Percentiles rank a stretch among this genome's conserved stretches.
These are phyloP conservation scores for Picathartes gymnocephalus DNA, from an alignment of 2,113 vertebrate genomes.

Conservation along the genomic window DNA sequence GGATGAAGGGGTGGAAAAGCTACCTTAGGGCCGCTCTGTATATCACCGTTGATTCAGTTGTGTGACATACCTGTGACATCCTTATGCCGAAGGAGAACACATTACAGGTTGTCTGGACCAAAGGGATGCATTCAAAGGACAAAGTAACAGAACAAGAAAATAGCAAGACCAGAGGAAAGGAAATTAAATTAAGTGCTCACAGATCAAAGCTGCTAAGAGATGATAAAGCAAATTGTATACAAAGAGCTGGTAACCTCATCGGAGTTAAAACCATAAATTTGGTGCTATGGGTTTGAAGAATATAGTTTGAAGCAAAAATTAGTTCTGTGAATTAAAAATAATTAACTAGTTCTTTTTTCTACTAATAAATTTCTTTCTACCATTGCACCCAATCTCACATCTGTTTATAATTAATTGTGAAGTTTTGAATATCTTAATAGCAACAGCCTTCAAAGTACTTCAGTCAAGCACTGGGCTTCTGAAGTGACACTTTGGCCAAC, in stretches of 20 bases:
- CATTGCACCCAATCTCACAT: neutral
- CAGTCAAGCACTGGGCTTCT: neutral
- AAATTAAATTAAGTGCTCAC: neutral
- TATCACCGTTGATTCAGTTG: neutral
- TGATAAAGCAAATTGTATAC: neutral
- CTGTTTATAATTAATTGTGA: neutral
- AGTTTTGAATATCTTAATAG: neutral
- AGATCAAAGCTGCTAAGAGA: neutral
- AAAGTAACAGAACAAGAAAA: neutral
- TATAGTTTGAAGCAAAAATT: neutral
- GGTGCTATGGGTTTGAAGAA: neutral
- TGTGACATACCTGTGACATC: neutral
- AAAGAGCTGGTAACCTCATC: neutral
- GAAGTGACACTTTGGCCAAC: neutral
- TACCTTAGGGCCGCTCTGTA: neutral
- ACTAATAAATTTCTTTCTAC: neutral
- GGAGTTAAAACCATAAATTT: neutral
- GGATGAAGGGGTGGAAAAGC: neutral
- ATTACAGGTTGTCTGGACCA: fast-evolving
- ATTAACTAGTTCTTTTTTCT: neutral
- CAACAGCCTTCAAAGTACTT: neutral
- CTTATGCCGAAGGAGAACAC: neutral
- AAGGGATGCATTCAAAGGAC: neutral
- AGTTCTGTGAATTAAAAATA: neutral
- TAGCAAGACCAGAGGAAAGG: neutral